Percentiles rank a stretch among this genome's conserved stretches.
Evolutionary conservation across 2,797 vertebrate species (phyloP).

Genomic region (Premnoplex brunnescens): DNA sequence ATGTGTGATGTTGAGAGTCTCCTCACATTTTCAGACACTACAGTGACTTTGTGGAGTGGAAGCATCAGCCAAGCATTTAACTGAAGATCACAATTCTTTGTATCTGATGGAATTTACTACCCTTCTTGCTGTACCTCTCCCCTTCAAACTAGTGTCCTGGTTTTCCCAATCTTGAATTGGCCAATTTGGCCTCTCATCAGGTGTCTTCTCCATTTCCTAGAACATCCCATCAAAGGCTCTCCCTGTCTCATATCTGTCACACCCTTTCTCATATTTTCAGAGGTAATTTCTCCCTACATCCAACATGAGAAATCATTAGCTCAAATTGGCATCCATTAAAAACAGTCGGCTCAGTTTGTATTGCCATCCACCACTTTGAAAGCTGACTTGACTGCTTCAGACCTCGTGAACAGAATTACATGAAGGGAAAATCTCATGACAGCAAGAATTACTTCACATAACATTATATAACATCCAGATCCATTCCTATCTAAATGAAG

Average conservation of each 20-base stretch:
- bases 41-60: neutral
- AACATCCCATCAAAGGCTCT: neutral
- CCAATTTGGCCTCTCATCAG: neutral
- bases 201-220: neutral
- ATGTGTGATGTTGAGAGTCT: neutral
- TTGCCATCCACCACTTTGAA: neutral
- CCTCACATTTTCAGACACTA: neutral
- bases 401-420: rapidly evolving
- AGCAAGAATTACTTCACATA: neutral
- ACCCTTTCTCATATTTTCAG: neutral
- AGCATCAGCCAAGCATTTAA: neutral
- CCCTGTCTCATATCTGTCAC: neutral
- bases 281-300: neutral
- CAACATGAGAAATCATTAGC: neutral
- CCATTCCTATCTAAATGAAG: neutral
- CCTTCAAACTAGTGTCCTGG: neutral
- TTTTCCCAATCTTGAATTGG: neutral
- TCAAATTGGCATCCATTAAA: neutral
- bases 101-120: neutral
- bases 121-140: neutral
- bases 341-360: neutral
- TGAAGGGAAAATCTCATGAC: neutral
- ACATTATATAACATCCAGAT: neutral
- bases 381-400: neutral
- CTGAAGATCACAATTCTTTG: neutral